Percentiles rank a stretch among this genome's conserved stretches.
phyloP scores from a whole-genome alignment of 2,888 invertebrate genomes.

The Scaptomyza cyrtandrae region DNA sequence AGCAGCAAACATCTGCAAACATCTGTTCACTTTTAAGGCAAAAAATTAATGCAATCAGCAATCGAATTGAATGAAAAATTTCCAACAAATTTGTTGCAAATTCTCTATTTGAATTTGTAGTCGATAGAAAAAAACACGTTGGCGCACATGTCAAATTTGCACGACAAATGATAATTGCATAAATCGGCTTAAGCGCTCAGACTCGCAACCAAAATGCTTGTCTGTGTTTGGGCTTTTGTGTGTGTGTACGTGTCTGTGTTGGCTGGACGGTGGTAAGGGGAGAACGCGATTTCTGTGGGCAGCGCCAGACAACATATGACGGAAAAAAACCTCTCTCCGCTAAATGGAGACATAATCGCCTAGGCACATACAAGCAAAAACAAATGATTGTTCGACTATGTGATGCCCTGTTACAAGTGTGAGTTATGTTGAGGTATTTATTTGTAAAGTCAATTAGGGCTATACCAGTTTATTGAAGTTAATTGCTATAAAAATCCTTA shows the following conservation, averaged over 20 bases:
- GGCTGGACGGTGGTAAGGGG: background rate
- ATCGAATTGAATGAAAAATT: constrained; percentile 25
- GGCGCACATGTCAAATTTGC: constrained; percentile 60
- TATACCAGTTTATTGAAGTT: too few relatives aligned
- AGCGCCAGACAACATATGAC: constrained; percentile 58
- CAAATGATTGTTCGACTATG: background rate
- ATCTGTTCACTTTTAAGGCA: constrained; percentile 46
- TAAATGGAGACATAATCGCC: constrained; percentile 65
- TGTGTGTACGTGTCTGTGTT: background rate
- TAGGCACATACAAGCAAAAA: constrained; percentile 47
- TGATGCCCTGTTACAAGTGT: constrained; percentile 8
- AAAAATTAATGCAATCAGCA: constrained; percentile 52
- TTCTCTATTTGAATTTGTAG: constrained; percentile 36
- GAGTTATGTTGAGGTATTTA: background rate
- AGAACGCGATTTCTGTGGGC: constrained; percentile 35
- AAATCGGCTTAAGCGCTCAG: constrained; percentile 80
- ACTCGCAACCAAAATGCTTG: constrained; percentile 34
- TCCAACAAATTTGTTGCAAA: constrained; percentile 21
- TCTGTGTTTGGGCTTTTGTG: background rate
- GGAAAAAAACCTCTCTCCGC: constrained; percentile 38
- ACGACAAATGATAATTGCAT: constrained; percentile 80
- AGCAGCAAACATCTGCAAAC: constrained; percentile 46
- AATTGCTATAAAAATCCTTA: too few relatives aligned
- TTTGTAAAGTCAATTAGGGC: too few relatives aligned
- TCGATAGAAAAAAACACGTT: constrained; percentile 35